Conservation (phyloP, 2,888 invertebrate genomes). For the Drosophila heteroneura region DNA sequence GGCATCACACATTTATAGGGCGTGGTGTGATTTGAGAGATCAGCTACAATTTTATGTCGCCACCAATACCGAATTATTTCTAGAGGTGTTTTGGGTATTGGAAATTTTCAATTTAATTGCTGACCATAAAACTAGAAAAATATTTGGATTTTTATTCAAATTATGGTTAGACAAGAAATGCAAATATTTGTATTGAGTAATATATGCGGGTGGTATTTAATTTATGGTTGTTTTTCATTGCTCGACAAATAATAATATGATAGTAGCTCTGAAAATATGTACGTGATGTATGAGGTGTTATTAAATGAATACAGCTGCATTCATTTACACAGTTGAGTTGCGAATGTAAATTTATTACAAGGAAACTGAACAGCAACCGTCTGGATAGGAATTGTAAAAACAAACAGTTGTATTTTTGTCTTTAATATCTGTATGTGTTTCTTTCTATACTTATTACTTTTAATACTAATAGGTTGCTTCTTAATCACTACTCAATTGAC, state of each 20-base stretch:
- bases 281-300: constrained; percentile 15
- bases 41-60: constrained; percentile 56
- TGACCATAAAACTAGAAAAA: constrained; percentile 47
- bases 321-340: background rate
- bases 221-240: constrained; percentile 32
- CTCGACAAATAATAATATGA: constrained; percentile 19
- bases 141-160: constrained; percentile 54
- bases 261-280: constrained; percentile 12
- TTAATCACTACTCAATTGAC: background rate
- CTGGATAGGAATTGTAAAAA: background rate
- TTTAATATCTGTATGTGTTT: background rate
- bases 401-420: background rate
- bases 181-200: constrained; percentile 7
- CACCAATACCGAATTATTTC: constrained; percentile 1
- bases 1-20: constrained; percentile 65
- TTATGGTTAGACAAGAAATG: constrained; percentile 38
- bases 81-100: background rate
- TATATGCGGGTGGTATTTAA: constrained; percentile 29
- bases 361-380: background rate
- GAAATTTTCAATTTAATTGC: constrained; percentile 31
- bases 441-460: background rate
- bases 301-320: background rate
- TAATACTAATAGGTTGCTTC: background rate
- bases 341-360: constrained; percentile 8
- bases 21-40: constrained; percentile 65